A percentile compares a stretch with the other conserved stretches of the same genome.
These are phyloP conservation scores for Dolichopus griseipennis DNA, from an alignment of 2,888 invertebrate genomes.

Conservation along the genomic window DNA sequence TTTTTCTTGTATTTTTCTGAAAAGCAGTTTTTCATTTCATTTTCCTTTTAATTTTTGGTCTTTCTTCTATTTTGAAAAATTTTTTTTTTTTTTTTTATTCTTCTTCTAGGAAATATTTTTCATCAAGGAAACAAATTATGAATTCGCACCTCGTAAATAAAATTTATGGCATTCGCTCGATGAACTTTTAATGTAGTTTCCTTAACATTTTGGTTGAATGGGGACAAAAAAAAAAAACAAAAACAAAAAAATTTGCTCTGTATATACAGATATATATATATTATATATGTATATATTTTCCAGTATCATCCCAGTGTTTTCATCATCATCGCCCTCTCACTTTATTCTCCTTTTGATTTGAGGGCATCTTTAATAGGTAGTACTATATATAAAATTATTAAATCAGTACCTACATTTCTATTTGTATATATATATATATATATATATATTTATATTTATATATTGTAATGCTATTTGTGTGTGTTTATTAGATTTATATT, in stretches of 20 bases:
- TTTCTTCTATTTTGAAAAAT: too few species aligned
- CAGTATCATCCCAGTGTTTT: too few species aligned
- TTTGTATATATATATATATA: neutral
- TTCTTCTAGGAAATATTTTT: neutral
- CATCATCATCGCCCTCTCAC: too few species aligned
- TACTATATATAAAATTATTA: neutral
- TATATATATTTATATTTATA: neutral
- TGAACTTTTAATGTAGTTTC: constrained; percentile 4
- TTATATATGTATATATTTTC: too few species aligned
- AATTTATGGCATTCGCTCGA: constrained; percentile 1
- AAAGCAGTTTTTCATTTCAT: too few species aligned
- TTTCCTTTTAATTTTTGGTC: too few species aligned
- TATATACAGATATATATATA: too few species aligned
- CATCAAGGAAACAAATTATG: constrained; percentile 6
- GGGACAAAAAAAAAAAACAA: neutral
- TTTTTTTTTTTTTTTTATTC: neutral
- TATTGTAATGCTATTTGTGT: too few species aligned
- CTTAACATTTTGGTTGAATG: constrained; percentile 4
- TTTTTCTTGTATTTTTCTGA: too few species aligned
- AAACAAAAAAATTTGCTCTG: neutral
- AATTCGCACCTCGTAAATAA: constrained; percentile 6
- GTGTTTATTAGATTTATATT: too few species aligned
- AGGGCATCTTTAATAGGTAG: neutral
- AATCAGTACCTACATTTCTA: too few species aligned
- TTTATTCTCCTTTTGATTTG: too few species aligned